Percentiles rank a stretch among this genome's conserved stretches.
phyloP scores from a whole-genome alignment of 2,888 invertebrate genomes.

The Saturnia pavonia region DNA sequence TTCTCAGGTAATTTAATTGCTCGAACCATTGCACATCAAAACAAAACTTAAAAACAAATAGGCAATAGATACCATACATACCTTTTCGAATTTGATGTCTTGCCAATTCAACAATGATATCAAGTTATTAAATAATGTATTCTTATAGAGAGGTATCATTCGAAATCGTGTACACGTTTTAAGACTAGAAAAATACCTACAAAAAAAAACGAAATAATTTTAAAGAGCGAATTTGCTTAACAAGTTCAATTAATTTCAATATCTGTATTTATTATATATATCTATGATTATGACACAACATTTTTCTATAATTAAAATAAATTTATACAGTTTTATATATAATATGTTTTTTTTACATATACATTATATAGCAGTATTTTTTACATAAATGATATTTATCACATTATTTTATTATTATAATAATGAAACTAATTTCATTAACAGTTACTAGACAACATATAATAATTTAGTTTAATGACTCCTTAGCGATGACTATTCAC shows the following conservation, averaged over 20 bases:
- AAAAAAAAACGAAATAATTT: constrained; percentile 25
- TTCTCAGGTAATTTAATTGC: too few species aligned
- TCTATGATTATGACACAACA: constrained; percentile 58
- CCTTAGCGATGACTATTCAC: constrained; percentile 53
- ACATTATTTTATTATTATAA: constrained; percentile 59
- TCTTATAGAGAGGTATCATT: constrained; percentile 25
- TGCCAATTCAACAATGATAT: neutral
- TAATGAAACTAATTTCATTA: constrained; percentile 48
- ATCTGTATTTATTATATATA: constrained; percentile 25
- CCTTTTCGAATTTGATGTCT: neutral
- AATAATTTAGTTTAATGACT: constrained; percentile 70
- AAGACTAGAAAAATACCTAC: constrained; percentile 56
- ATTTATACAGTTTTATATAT: constrained; percentile 44
- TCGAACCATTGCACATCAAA: too few species aligned
- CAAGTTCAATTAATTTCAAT: constrained; percentile 19
- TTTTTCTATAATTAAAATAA: constrained; percentile 54
- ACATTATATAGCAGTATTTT: constrained; percentile 41
- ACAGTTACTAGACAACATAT: constrained; percentile 61
- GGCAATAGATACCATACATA: too few species aligned
- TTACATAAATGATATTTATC: constrained; percentile 64
- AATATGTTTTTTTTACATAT: constrained; percentile 33
- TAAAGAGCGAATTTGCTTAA: constrained; percentile 25
- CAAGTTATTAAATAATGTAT: neutral
- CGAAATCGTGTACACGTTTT: constrained; percentile 22
- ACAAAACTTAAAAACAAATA: too few species aligned